phyloP scores from a whole-genome alignment of 2,797 vertebrate genomes.

The Chaenodraco wilsoni region DNA sequence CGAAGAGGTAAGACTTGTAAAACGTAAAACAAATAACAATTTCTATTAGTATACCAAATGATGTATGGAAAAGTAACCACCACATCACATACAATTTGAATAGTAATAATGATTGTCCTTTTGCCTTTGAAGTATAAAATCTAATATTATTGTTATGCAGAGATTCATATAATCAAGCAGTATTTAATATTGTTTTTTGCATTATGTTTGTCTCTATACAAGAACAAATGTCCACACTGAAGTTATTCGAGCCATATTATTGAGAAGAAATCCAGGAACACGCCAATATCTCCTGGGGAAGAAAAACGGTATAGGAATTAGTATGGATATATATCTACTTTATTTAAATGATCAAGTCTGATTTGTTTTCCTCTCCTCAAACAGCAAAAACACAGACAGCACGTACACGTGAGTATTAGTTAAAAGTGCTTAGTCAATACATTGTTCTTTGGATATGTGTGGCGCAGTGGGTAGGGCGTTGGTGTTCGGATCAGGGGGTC shows the following conservation, averaged over 20 bases:
- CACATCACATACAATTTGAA: neutral
- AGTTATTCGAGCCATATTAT: constrained; percentile 81
- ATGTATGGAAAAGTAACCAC: neutral
- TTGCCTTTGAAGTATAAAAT: neutral
- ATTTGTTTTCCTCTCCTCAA: constrained; percentile 4
- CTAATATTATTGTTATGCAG: too few relatives aligned
- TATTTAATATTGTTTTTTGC: neutral
- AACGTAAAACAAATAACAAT: neutral
- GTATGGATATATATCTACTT: neutral
- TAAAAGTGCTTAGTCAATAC: neutral
- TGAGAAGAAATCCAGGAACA: constrained; percentile 86
- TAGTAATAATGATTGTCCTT: neutral
- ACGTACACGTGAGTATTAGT: constrained; percentile 68
- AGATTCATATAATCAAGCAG: neutral
- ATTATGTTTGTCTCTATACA: neutral
- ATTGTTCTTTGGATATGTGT: neutral
- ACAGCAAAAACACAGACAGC: constrained; percentile 66
- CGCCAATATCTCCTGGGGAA: constrained; percentile 87
- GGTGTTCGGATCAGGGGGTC: too few relatives aligned
- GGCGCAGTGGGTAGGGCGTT: too few relatives aligned
- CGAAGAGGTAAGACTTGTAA: constrained; percentile 62
- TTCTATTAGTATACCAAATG: neutral
- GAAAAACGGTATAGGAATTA: constrained; percentile 81
- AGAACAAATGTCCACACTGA: constrained; percentile 83
- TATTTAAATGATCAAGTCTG: neutral